A percentile compares a stretch with the other conserved stretches of the same genome.
phyloP scores from a whole-genome alignment of 2,888 invertebrate genomes.

The Podotricha telesiphe region DNA sequence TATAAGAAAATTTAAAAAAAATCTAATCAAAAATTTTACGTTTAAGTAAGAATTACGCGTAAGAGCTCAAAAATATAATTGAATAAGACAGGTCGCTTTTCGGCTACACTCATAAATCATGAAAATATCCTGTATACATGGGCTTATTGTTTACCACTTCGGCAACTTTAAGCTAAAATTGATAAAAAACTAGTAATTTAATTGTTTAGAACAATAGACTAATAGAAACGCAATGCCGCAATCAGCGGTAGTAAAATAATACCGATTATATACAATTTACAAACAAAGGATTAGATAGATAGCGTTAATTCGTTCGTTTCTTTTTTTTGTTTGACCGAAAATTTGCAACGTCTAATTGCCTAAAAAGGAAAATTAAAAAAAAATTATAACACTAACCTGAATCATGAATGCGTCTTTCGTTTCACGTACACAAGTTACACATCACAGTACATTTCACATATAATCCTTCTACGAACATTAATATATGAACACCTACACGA shows the following conservation, averaged over 20 bases:
- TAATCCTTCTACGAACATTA: slow-evolving; percentile 65
- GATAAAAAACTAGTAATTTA: slow-evolving; percentile 24
- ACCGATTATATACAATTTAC: slow-evolving; percentile 32
- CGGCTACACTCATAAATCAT: neutral
- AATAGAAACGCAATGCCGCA: slow-evolving; percentile 32
- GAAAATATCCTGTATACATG: neutral
- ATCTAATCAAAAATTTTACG: neutral
- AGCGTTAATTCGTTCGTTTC: slow-evolving; percentile 10
- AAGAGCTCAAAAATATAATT: neutral
- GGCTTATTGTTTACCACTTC: slow-evolving; percentile 17
- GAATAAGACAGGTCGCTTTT: neutral
- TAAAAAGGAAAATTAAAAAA: neutral
- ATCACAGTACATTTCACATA: slow-evolving; percentile 80
- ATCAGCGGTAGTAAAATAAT: slow-evolving; percentile 22
- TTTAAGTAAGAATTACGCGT: neutral
- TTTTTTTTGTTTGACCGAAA: neutral
- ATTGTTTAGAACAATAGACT: slow-evolving; percentile 34
- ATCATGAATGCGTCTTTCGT: slow-evolving; percentile 76
- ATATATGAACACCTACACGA: slow-evolving; percentile 54
- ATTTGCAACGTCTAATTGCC: neutral
- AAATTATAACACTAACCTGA: slow-evolving; percentile 68
- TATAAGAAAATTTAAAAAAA: neutral
- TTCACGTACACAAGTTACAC: slow-evolving; percentile 74
- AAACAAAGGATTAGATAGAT: slow-evolving; percentile 35
- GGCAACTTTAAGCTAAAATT: slow-evolving; percentile 11